phyloP scores from a whole-genome alignment of 1,140 invertebrate genomes.

The Sogatella furcifera region DNA sequence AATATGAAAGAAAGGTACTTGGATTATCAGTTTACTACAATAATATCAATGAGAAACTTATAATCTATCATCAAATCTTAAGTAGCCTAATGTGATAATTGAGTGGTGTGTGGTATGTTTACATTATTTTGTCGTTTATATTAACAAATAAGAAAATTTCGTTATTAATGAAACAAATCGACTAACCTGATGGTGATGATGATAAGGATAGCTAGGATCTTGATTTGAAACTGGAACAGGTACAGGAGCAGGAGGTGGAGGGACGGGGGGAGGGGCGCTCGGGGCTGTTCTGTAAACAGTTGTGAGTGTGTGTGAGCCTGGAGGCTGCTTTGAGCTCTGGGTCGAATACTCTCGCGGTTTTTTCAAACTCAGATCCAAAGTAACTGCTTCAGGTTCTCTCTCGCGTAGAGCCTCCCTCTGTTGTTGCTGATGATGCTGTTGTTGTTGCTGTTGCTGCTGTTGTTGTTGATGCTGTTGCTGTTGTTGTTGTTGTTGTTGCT shows the following conservation, averaged over 20 bases:
- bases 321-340: slow-evolving; percentile 12
- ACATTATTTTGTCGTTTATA: no score
- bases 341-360: slow-evolving; percentile 41
- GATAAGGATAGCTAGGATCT: not conserved
- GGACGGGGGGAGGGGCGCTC: slow-evolving; percentile 32
- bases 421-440: no score
- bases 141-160: no score
- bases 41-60: no score
- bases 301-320: slow-evolving; percentile 30
- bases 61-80: no score
- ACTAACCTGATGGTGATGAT: slow-evolving; percentile 8
- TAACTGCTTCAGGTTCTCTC: slow-evolving; percentile 44
- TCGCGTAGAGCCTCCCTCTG: not conserved
- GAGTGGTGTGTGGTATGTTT: no score
- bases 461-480: no score
- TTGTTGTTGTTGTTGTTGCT: not conserved
- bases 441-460: no score
- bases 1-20: no score
- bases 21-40: no score
- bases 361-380: slow-evolving; percentile 71
- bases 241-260: slow-evolving; percentile 33
- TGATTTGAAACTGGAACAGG: slow-evolving; percentile 19
- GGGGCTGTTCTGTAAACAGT: slow-evolving; percentile 26
- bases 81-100: no score
- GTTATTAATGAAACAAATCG: no score